A percentile compares a stretch with the other conserved stretches of the same genome.
Conservation (phyloP, 2,888 invertebrate genomes). For the Drosophila pseudotakahashii region DNA sequence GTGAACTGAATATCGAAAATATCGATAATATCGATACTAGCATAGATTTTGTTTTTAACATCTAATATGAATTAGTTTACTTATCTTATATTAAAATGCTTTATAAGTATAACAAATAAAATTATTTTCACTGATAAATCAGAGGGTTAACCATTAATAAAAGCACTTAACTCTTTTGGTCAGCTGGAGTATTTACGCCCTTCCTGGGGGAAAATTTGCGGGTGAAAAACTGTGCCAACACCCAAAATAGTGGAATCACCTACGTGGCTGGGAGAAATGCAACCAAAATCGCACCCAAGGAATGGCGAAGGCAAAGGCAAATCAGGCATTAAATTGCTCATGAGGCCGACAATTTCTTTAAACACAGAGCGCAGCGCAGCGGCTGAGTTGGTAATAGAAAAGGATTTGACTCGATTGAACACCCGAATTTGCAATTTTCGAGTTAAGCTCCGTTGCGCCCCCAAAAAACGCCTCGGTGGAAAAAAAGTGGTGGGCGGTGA, state of each 20-base stretch:
- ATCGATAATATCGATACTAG: too few relatives aligned
- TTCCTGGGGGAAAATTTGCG: not conserved
- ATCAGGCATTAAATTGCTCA: constrained; percentile 64
- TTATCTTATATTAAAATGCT: too few relatives aligned
- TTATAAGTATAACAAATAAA: too few relatives aligned
- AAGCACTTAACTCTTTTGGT: not conserved
- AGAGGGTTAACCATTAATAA: too few relatives aligned
- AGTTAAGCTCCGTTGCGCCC: constrained; percentile 66
- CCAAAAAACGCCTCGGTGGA: constrained; percentile 11
- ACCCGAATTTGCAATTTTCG: constrained; percentile 79
- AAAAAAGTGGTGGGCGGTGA: constrained; percentile 59
- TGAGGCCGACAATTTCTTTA: constrained; percentile 73
- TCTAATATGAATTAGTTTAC: too few relatives aligned
- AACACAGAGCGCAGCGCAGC: constrained; percentile 59
- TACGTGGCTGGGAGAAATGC: constrained; percentile 38
- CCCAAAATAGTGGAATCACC: constrained; percentile 34
- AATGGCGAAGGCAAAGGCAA: constrained; percentile 24
- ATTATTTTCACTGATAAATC: too few relatives aligned
- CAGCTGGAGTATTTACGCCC: not conserved
- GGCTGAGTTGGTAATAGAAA: constrained; percentile 66
- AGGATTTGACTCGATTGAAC: constrained; percentile 69
- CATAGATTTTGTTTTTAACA: too few relatives aligned
- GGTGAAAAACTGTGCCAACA: constrained; percentile 67
- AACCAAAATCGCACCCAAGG: constrained; percentile 10
- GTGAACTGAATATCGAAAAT: too few relatives aligned